A percentile compares a stretch with the other conserved stretches of the same genome.
phyloP scores from a whole-genome alignment of 2,113 vertebrate genomes.

The Gallinago paraguaiae region DNA sequence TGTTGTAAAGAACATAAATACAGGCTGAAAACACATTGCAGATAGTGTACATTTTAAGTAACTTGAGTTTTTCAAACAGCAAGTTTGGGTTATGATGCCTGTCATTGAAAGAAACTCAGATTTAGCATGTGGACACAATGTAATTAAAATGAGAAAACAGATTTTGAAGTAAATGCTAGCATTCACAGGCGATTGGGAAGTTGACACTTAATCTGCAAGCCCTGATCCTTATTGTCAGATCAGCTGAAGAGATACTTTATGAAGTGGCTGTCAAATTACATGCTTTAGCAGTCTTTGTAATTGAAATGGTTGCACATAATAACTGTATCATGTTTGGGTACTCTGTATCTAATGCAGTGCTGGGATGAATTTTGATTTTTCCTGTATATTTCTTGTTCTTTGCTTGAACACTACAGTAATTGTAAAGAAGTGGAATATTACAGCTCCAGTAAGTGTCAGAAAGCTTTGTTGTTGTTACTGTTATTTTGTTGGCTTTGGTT shows the following conservation, averaged over 20 bases:
- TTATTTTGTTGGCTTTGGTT: background rate
- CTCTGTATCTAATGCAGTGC: background rate
- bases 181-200: background rate
- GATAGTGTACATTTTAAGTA: background rate
- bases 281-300: slow-evolving; percentile 45
- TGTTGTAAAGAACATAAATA: background rate
- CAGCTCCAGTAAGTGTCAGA: background rate
- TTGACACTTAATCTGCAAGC: background rate
- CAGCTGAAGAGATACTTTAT: background rate
- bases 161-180: background rate
- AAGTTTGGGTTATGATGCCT: background rate
- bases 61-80: background rate
- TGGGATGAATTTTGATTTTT: slow-evolving; percentile 21
- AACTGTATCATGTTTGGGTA: slow-evolving; percentile 38
- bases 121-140: background rate
- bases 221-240: slow-evolving; percentile 15
- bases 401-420: background rate
- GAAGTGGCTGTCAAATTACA: slow-evolving; percentile 45
- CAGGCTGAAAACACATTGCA: background rate
- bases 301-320: slow-evolving; percentile 48
- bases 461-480: background rate
- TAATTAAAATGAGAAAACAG: slow-evolving; percentile 33
- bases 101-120: background rate
- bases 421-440: background rate
- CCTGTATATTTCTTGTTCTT: background rate